Conservation (phyloP, 1,140 invertebrate genomes). For the Trichonephila clavata region DNA sequence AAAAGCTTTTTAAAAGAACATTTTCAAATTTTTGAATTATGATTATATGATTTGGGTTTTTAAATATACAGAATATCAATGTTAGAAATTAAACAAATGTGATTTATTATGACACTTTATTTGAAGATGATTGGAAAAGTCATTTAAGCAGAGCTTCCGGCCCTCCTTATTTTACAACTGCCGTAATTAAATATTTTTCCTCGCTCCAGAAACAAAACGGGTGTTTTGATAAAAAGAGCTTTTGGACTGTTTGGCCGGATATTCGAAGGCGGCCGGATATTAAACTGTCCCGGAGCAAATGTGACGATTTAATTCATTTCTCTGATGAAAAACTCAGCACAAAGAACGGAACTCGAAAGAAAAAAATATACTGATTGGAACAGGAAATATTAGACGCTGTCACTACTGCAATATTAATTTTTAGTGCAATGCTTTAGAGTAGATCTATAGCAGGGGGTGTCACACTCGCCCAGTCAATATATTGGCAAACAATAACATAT, state of each 20-base stretch:
- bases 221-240: not conserved
- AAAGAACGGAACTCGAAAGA: too few relatives aligned
- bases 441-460: too few relatives aligned
- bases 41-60: too few relatives aligned
- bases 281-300: conserved; percentile 7
- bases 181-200: not conserved
- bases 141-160: not conserved
- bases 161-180: not conserved
- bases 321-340: not conserved
- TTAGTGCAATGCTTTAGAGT: too few relatives aligned
- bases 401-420: too few relatives aligned
- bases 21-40: too few relatives aligned
- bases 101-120: not conserved
- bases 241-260: not conserved
- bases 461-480: too few relatives aligned
- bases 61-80: too few relatives aligned
- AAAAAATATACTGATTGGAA: too few relatives aligned
- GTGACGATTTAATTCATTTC: conserved; percentile 41
- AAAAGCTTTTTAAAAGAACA: too few relatives aligned
- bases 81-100: not conserved
- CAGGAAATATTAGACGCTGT: too few relatives aligned
- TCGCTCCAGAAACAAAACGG: not conserved
- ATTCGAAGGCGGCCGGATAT: not conserved
- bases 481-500: too few relatives aligned
- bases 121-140: not conserved